These are phyloP conservation scores for Ctenoplectra terminalis DNA, from an alignment of 1,140 invertebrate species.

Conservation along the genomic window DNA sequence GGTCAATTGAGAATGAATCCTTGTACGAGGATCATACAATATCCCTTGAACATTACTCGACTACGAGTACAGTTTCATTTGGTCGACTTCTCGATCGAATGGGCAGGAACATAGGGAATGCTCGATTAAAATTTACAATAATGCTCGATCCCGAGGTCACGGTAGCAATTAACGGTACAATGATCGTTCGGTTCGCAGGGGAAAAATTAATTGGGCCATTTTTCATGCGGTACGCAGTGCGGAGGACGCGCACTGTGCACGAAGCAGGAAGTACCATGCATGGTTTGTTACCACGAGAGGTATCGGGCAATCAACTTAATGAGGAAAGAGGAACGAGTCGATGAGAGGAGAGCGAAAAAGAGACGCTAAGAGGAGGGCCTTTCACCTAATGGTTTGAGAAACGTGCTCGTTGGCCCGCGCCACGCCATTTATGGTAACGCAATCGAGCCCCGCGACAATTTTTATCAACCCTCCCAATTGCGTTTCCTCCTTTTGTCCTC, in stretches of 20 bases:
- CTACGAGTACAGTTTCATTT: background rate
- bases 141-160: background rate
- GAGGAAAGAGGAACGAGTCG: constrained; percentile 37
- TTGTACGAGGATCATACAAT: too few species aligned
- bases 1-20: too few species aligned
- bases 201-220: constrained; percentile 47
- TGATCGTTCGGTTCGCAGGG: constrained; percentile 4
- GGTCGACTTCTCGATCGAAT: background rate
- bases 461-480: background rate
- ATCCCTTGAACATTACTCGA: too few species aligned
- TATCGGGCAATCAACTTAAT: constrained; percentile 56
- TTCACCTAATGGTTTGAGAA: constrained; percentile 59
- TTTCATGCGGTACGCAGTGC: constrained; percentile 26
- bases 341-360: constrained; percentile 15
- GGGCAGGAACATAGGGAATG: background rate
- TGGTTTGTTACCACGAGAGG: constrained; percentile 38
- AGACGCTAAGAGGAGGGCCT: constrained; percentile 22
- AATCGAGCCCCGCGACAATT: background rate
- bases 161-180: constrained; percentile 36
- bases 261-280: constrained; percentile 27
- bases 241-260: constrained; percentile 9
- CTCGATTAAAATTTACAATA: constrained; percentile 32
- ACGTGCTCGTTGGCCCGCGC: constrained; percentile 33
- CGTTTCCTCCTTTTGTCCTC: background rate
- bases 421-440: constrained; percentile 45